A percentile compares a stretch with the other conserved stretches of the same genome.
Evolutionary conservation across 2,888 invertebrate genomes (phyloP).

Genomic region (Leucophenga montana): DNA sequence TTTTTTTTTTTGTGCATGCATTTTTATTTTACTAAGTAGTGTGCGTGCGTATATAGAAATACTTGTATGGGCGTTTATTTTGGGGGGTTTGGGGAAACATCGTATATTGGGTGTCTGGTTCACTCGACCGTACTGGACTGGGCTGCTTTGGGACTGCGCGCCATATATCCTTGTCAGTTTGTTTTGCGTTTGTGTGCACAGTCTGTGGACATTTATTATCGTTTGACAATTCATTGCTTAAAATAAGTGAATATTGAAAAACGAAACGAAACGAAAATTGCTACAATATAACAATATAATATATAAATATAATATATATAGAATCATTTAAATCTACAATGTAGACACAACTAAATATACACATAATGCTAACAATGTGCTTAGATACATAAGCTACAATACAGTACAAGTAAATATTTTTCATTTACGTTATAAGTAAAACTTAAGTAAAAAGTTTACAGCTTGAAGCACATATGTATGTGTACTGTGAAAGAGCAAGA

Average conservation of each 20-base stretch:
- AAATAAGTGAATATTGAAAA: not conserved
- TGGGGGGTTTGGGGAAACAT: not conserved
- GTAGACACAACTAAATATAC: too few species aligned
- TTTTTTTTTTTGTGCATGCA: not conserved
- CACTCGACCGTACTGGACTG: not conserved
- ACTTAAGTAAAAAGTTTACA: too few species aligned
- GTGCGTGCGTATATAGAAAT: not conserved
- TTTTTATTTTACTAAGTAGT: slow-evolving; percentile 22
- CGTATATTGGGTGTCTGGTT: not conserved
- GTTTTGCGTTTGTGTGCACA: slow-evolving; percentile 20
- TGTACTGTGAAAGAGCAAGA: too few species aligned
- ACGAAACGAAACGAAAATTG: not conserved
- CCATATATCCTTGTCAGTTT: slow-evolving; percentile 30
- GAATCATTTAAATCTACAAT: too few species aligned
- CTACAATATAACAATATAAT: not conserved
- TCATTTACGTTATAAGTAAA: too few species aligned
- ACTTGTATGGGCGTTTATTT: not conserved
- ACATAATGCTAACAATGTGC: too few species aligned
- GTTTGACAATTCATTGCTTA: slow-evolving; percentile 11
- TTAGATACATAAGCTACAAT: too few species aligned
- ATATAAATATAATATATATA: too few species aligned
- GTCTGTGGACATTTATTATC: slow-evolving; percentile 30
- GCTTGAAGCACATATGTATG: too few species aligned
- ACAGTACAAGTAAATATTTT: too few species aligned
- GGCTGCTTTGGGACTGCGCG: not conserved